phyloP scores from a whole-genome alignment of 2,113 vertebrate species.

The Chaetorhynchus papuensis region DNA sequence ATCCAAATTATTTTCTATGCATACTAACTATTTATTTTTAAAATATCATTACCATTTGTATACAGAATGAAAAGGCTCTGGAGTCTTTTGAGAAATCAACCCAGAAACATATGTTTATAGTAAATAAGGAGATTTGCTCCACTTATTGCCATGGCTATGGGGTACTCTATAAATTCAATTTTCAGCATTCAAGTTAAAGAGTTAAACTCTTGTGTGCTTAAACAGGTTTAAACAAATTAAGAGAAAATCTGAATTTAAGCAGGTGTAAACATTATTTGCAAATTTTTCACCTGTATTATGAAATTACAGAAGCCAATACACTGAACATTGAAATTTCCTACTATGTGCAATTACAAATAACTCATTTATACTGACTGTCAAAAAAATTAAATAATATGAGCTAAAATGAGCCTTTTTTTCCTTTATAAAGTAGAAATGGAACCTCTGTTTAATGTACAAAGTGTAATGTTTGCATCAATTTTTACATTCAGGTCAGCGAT shows the following conservation, averaged over 20 bases:
- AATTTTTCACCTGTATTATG: neutral
- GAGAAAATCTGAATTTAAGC: neutral
- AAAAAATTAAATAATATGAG: neutral
- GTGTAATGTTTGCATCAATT: neutral
- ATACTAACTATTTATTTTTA: neutral
- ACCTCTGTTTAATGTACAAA: neutral
- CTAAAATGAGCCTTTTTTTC: neutral
- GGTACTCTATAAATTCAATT: neutral
- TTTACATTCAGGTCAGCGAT: neutral
- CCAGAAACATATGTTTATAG: neutral
- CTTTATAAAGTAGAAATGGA: neutral
- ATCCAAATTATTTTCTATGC: neutral
- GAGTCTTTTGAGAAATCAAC: neutral
- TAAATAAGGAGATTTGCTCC: neutral
- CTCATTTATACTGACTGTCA: neutral
- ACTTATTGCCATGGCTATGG: neutral
- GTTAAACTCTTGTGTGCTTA: neutral
- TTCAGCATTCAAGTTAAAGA: neutral
- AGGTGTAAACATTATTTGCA: neutral
- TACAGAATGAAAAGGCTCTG: neutral
- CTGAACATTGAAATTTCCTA: neutral
- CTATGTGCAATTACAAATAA: neutral
- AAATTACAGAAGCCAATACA: neutral
- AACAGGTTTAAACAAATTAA: neutral
- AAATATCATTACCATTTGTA: neutral